Conservation (phyloP, 2,888 invertebrate genomes). For the Cheilosia scutellata region DNA sequence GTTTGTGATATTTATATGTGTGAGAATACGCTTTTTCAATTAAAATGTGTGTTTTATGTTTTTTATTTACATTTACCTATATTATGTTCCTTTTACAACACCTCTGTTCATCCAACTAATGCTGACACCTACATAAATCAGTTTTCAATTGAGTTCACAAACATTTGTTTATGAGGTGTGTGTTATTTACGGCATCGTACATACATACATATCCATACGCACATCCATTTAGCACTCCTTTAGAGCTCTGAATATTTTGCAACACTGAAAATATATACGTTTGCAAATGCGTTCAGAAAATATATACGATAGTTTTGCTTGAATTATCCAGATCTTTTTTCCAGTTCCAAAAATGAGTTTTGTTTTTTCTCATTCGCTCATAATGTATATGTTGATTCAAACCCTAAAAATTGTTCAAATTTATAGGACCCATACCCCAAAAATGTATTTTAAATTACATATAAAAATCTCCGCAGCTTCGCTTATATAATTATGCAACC, state of each 20-base stretch:
- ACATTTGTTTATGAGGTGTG: conserved; percentile 19
- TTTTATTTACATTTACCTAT: background rate
- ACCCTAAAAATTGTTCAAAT: conserved; percentile 24
- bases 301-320: conserved; percentile 37
- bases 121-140: conserved; percentile 34
- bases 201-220: conserved; percentile 19
- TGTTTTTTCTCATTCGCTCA: conserved; percentile 32
- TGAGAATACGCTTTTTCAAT: conserved; percentile 18
- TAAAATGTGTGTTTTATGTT: conserved; percentile 6
- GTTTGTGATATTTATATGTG: conserved; percentile 20
- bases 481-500: conserved; percentile 49
- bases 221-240: conserved; percentile 22
- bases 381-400: conserved; percentile 33
- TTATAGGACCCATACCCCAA: conserved; percentile 39
- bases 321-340: conserved; percentile 39
- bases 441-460: background rate
- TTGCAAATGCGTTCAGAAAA: conserved; percentile 45
- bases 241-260: conserved; percentile 42
- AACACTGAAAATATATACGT: conserved; percentile 20
- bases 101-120: conserved; percentile 26
- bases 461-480: conserved; percentile 42
- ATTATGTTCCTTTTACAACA: conserved; percentile 11
- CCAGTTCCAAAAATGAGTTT: conserved; percentile 33
- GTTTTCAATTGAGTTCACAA: conserved; percentile 20
- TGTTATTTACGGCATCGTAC: conserved; percentile 22